Conservation (phyloP, 2,113 vertebrate species). For the Cercopithecus mona region DNA sequence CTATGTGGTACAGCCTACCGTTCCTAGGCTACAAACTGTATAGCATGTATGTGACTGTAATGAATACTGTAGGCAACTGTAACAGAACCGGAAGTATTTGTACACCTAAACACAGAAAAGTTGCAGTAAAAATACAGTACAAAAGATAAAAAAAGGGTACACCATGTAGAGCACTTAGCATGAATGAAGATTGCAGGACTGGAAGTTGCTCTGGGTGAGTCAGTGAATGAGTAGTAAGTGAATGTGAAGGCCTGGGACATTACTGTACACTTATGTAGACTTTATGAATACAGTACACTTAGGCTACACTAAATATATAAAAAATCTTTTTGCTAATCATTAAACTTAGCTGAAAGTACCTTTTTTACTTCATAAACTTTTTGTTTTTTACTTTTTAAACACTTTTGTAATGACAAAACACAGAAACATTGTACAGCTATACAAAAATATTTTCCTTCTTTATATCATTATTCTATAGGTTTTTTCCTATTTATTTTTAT, state of each 20-base stretch:
- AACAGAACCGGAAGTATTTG: background rate
- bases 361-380: background rate
- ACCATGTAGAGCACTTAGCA: background rate
- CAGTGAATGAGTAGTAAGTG: background rate
- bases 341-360: background rate
- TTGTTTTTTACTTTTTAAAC: background rate
- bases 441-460: background rate
- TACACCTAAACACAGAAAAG: background rate
- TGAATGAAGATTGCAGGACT: background rate
- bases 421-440: background rate
- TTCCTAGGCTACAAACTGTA: background rate
- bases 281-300: background rate
- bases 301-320: background rate
- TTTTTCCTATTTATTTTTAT: background rate
- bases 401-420: background rate
- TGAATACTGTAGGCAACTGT: background rate
- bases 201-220: background rate
- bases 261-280: background rate
- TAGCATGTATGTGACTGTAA: background rate
- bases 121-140: background rate
- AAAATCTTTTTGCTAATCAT: background rate
- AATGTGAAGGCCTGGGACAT: background rate
- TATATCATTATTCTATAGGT: background rate
- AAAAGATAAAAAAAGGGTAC: background rate
- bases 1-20: background rate